Evolutionary conservation across 1,140 invertebrate genomes (phyloP).

Genomic region (Lepidotrigona ventralis): DNA sequence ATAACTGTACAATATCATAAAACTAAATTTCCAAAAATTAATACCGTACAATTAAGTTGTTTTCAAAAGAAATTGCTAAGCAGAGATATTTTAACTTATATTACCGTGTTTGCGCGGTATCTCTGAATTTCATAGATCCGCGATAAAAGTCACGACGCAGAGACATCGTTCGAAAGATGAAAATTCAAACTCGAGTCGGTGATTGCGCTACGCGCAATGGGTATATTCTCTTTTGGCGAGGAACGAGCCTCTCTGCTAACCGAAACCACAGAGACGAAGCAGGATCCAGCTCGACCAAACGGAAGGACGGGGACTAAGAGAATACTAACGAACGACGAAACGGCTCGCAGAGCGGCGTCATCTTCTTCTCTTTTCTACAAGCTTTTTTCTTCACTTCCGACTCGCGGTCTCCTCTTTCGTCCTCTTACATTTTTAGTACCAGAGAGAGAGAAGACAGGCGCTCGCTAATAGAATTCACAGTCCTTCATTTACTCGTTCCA

Average conservation of each 20-base stretch:
- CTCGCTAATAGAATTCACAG: conserved; percentile 73
- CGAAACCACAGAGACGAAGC: conserved; percentile 72
- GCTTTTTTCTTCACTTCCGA: background rate
- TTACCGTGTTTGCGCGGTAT: no score
- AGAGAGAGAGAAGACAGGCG: conserved; percentile 38
- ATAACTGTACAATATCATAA: no score
- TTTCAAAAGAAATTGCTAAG: no score
- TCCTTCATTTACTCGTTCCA: conserved; percentile 71
- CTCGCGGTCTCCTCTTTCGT: conserved; percentile 28
- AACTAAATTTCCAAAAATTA: no score
- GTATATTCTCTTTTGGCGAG: conserved; percentile 39
- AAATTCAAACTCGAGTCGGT: no score
- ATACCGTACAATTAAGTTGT: no score
- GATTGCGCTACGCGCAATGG: background rate
- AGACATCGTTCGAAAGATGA: no score
- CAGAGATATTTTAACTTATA: no score
- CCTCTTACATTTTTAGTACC: conserved; percentile 48
- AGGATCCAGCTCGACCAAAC: conserved; percentile 57
- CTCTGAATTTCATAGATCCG: no score
- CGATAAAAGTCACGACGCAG: no score
- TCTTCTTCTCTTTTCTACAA: conserved; percentile 28
- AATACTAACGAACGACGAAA: conserved; percentile 63
- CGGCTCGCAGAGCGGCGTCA: conserved; percentile 56
- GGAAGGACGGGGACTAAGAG: conserved; percentile 50
- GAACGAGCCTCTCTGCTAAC: conserved; percentile 35